A percentile compares a stretch with the other conserved stretches of the same genome.
Evolutionary conservation across 2,888 invertebrate genomes (phyloP).

Genomic region (Orthosia incerta): DNA sequence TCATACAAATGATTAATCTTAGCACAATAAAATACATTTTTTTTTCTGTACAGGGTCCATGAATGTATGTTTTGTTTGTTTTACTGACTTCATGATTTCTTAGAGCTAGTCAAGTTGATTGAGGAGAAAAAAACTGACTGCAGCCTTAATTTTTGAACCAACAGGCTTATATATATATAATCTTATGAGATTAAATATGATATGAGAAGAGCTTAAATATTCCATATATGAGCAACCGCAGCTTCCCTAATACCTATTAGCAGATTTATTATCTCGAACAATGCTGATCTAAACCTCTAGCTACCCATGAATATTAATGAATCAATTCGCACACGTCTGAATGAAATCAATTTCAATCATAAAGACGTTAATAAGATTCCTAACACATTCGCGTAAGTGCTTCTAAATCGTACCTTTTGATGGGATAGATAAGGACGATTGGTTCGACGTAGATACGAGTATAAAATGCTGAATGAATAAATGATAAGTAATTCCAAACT

Average conservation of each 20-base stretch:
- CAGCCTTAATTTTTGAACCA: not conserved
- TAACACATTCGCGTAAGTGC: not conserved
- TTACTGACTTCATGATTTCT: not conserved
- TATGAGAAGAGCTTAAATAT: slow-evolving; percentile 7
- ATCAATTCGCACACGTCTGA: slow-evolving; percentile 22
- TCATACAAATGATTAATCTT: not conserved
- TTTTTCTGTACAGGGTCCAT: not conserved
- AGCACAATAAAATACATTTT: not conserved
- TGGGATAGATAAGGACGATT: not conserved
- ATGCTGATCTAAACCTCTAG: slow-evolving; percentile 14
- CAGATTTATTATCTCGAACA: slow-evolving; percentile 29
- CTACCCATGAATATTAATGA: slow-evolving; percentile 47
- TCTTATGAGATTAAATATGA: not conserved
- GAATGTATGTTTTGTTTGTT: no score
- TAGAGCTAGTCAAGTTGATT: no score
- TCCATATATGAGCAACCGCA: slow-evolving; percentile 15
- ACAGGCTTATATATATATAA: no score
- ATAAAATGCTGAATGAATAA: not conserved
- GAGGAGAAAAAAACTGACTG: not conserved
- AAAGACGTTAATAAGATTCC: slow-evolving; percentile 32
- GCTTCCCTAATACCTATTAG: slow-evolving; percentile 34
- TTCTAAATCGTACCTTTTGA: not conserved
- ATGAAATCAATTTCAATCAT: slow-evolving; percentile 39
- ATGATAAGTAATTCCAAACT: not conserved
- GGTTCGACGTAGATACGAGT: not conserved